Base-by-base conservation (phyloP, 2,888 invertebrate species). In the Archips xylosteana region DNA sequence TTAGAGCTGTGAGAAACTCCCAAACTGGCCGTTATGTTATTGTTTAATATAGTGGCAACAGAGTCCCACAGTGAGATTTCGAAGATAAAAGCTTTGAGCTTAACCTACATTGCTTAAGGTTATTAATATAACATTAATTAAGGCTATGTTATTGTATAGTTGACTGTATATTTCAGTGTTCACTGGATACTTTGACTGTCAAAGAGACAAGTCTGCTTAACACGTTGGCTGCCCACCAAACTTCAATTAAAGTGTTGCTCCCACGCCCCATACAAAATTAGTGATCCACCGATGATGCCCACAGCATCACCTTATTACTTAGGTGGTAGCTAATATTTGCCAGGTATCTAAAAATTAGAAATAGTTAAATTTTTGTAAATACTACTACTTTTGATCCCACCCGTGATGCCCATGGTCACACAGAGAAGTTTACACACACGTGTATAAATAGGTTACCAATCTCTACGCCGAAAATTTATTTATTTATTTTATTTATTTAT, bases 1-100 rank as follows among this genome's bases (percentile, higher is more conserved):
- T 63, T 69, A 73, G 63, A 64, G 39, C 64, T 60, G 63, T 73
- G 73, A 51, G 73, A 73, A 73, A 69, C 69, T 69, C 73, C 64
- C 63, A 69, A 73, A 69, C 69, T 42, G 49, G 23, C 73, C 68
- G 64, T 64, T 65, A 65, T 15, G 36, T 39, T 72, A 69, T 73
- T 73, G 60, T 63, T 63, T 47, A 61, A 15, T 23, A 13, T 72
- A 65, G 71, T 71, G 66, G 65, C 61, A 60, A 32, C 66, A n/a
- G 60, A 51, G 49, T 71, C 65, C 13, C 71, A 71, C 71, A 71
- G 42, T 71, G 65, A 32, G 61, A 47, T 63, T 72, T 45, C 45
- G 54, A 63, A 67, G 66, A 72, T 72, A 60, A 13, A 45, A 63
- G 63, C 47, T 9, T 23, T 23, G 62, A 61, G 13, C 51, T 54